phyloP scores from a whole-genome alignment of 2,797 vertebrate genomes.

The Sebastes diploproa region DNA sequence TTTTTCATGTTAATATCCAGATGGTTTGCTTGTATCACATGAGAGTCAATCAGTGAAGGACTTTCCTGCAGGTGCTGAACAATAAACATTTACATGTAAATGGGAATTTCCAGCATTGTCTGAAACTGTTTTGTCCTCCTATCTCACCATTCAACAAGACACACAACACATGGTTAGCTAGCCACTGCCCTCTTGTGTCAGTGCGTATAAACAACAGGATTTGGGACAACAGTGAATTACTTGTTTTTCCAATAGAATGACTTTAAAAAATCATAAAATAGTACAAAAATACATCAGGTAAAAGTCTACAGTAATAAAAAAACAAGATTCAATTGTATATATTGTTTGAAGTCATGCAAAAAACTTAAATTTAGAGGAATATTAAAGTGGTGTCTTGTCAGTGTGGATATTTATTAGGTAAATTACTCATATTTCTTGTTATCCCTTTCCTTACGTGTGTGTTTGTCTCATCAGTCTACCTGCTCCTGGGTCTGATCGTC shows the following conservation, averaged over 20 bases:
- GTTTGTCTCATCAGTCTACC: constrained; percentile 84
- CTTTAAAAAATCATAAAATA: not conserved
- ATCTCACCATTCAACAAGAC: not conserved
- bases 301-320: not conserved
- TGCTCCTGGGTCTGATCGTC: constrained; percentile 92
- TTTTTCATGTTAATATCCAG: not conserved
- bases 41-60: not conserved
- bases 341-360: not conserved
- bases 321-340: not conserved
- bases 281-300: not conserved
- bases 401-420: not conserved
- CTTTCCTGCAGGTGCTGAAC: not conserved
- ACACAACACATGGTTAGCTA: not conserved
- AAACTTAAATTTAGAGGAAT: not conserved
- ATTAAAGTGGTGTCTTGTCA: not conserved
- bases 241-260: not conserved
- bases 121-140: not conserved
- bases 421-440: not conserved
- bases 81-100: not conserved
- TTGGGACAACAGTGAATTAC: not conserved
- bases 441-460: not conserved
- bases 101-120: not conserved
- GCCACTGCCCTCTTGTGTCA: constrained; percentile 61
- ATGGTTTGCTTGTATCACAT: not conserved
- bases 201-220: constrained; percentile 5